Evolutionary conservation across 2,888 invertebrate species (phyloP).

Genomic region (Phorcus lineatus): DNA sequence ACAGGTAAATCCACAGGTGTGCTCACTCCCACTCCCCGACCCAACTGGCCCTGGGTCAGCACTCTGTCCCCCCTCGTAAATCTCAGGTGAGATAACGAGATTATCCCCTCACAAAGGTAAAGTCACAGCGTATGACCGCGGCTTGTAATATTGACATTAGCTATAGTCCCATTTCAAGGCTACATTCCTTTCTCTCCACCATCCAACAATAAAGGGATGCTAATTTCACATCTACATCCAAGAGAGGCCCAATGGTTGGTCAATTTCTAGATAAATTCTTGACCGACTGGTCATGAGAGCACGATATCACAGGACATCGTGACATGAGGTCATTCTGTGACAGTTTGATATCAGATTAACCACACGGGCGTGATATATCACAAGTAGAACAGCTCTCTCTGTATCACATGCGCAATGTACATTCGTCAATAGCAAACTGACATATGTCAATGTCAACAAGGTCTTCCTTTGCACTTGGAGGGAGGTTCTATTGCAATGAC

Average conservation of each 20-base stretch:
- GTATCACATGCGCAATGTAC: too few relatives aligned
- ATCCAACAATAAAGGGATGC: not conserved
- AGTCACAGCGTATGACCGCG: not conserved
- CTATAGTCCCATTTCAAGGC: not conserved
- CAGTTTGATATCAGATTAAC: too few relatives aligned
- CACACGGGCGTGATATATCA: too few relatives aligned
- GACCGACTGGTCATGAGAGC: not conserved
- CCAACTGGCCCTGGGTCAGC: not conserved
- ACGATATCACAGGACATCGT: too few relatives aligned
- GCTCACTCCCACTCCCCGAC: not conserved
- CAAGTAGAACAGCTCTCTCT: too few relatives aligned
- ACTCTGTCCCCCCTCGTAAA: not conserved
- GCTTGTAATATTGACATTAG: not conserved
- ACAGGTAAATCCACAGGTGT: not conserved
- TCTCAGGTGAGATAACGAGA: conserved; percentile 13
- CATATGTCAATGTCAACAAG: too few relatives aligned
- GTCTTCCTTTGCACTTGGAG: too few relatives aligned
- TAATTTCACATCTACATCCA: not conserved
- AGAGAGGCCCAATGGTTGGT: not conserved
- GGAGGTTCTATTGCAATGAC: too few relatives aligned
- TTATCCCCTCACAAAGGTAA: not conserved
- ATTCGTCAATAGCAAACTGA: too few relatives aligned
- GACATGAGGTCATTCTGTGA: too few relatives aligned
- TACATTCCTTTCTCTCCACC: not conserved
- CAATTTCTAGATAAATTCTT: not conserved